phyloP scores from a whole-genome alignment of 2,113 vertebrate species.

The Equus quagga region DNA sequence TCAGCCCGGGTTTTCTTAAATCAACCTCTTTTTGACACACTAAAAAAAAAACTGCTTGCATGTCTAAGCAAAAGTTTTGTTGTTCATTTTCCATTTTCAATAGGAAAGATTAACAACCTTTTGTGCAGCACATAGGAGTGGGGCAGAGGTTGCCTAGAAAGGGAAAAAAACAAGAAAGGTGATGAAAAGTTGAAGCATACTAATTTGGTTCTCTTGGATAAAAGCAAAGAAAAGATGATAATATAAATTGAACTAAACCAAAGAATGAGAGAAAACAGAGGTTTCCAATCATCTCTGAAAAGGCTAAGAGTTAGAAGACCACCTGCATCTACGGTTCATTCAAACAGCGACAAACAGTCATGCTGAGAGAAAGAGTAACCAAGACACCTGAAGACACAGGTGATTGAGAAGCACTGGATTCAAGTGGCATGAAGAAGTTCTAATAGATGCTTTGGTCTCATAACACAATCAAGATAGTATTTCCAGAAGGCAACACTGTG shows the following conservation, averaged over 20 bases:
- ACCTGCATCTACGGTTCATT: neutral
- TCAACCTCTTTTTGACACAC: neutral
- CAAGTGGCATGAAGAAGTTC: neutral
- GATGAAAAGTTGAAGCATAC: neutral
- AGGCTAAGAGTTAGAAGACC: neutral
- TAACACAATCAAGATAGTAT: neutral
- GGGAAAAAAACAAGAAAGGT: neutral
- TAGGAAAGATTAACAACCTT: neutral
- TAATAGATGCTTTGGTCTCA: neutral
- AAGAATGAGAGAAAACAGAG: conserved; percentile 18
- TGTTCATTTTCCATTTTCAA: neutral
- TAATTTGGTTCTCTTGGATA: neutral
- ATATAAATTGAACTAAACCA: neutral
- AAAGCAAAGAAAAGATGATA: neutral
- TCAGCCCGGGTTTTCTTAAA: neutral
- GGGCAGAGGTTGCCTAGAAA: neutral
- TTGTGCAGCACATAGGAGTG: neutral
- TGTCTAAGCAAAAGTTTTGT: neutral
- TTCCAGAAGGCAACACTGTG: neutral
- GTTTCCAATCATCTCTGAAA: neutral
- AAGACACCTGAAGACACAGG: neutral
- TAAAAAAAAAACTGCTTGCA: neutral
- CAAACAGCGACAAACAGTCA: neutral
- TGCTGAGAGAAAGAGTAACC: neutral
- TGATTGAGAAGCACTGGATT: conserved; percentile 4